A percentile compares a stretch with the other conserved stretches of the same genome.
Evolutionary conservation across 2,113 vertebrate species (phyloP).

Genomic region (Pteronura brasiliensis): DNA sequence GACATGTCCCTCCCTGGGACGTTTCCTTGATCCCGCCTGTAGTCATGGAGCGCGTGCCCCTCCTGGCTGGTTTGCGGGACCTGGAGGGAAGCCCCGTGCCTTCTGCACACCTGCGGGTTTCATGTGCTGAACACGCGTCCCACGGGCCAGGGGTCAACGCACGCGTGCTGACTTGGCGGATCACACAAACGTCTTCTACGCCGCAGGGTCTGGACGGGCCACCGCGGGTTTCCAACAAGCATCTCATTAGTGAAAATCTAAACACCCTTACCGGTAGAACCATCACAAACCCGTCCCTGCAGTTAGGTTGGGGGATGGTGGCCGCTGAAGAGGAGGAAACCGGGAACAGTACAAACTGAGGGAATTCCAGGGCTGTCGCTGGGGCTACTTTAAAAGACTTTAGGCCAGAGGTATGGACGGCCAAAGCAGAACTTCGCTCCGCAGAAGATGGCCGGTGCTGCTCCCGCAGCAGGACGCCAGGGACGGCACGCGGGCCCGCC

Average conservation of each 20-base stretch:
- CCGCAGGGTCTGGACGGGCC: too few species aligned
- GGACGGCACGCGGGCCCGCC: rapidly evolving
- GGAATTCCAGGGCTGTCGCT: rapidly evolving
- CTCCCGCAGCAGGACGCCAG: not conserved
- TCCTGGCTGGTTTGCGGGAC: not conserved
- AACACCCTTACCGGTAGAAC: not conserved
- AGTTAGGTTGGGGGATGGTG: not conserved
- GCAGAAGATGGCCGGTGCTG: rapidly evolving
- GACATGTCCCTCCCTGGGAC: not conserved
- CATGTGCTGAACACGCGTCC: not conserved
- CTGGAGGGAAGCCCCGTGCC: rapidly evolving
- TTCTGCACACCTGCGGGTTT: too few species aligned
- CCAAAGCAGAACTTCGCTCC: not conserved
- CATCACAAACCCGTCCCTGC: rapidly evolving
- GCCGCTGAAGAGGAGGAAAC: not conserved
- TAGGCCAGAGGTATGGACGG: rapidly evolving
- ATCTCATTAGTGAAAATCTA: not conserved
- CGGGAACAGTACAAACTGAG: not conserved
- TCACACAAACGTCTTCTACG: not conserved
- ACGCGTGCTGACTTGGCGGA: rapidly evolving
- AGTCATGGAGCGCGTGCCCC: too few species aligned
- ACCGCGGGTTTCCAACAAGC: not conserved
- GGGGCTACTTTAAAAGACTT: not conserved
- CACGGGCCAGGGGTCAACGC: not conserved
- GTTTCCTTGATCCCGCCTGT: not conserved